These are phyloP conservation scores for cattle (Bos taurus) DNA, from an alignment of 2,113 vertebrate genomes.

Conservation along the genomic window DNA sequence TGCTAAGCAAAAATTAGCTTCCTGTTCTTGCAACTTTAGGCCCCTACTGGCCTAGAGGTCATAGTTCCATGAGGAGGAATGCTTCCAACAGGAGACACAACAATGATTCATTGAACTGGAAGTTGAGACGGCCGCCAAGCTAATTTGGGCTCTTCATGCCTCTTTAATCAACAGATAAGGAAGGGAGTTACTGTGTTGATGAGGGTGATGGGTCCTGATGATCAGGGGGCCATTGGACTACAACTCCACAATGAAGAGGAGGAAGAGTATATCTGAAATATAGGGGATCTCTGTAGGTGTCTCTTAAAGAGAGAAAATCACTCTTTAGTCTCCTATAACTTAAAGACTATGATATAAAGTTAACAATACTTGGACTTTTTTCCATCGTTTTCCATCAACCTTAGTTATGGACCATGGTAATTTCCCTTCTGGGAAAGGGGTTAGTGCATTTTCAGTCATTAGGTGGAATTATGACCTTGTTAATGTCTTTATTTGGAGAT, in stretches of 20 bases:
- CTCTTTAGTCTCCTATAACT: neutral
- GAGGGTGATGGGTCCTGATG: neutral
- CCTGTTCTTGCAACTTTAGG: neutral
- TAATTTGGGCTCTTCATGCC: neutral
- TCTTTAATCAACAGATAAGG: neutral
- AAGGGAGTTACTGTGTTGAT: neutral
- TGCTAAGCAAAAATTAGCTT: neutral
- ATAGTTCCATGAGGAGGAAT: neutral
- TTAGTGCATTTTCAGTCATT: neutral
- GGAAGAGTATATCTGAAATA: neutral
- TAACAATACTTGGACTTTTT: too few species aligned
- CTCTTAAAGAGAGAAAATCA: neutral
- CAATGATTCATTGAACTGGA: neutral
- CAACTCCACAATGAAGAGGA: neutral
- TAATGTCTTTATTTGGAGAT: neutral
- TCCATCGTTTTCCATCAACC: too few species aligned
- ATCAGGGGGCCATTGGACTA: neutral
- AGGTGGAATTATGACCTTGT: neutral
- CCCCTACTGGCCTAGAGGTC: neutral
- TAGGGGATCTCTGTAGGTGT: neutral
- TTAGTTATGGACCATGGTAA: too few species aligned
- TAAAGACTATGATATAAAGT: too few species aligned
- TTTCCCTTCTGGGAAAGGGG: neutral
- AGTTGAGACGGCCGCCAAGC: neutral
- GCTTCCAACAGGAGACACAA: neutral